Base-by-base conservation (phyloP, 2,797 vertebrate species). In the Novumbra hubbsi region DNA sequence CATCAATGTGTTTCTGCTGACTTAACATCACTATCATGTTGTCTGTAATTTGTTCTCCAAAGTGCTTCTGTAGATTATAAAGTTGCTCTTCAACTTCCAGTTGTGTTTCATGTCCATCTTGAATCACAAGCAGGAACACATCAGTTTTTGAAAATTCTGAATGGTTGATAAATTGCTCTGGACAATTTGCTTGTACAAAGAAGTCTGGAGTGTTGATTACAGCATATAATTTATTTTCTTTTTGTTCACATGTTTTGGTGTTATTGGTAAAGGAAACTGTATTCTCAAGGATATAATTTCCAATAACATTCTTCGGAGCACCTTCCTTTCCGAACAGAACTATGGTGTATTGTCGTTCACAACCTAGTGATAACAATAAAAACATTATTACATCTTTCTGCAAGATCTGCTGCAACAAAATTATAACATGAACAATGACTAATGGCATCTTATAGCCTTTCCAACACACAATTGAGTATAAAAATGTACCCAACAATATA, bases 271-370 rank as follows among this genome's bases (percentile, higher is more conserved):
- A 49, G 5, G 7, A 0, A 17, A 49, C 50, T 48, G 27, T 67
- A 41, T 2, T 4, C 48, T 32, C 12, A 12, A 76, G 28, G 0
- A 79, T 73, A 7, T 28, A 3, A 14, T 76, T 73, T 5, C 32
- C 74, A 48, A 79, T 71, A 49, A 11, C 11, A 32, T 6, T 30
- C 62, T 73, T 79, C 3, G 69, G 17, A 7, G 16, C 17, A 48
- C 28, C 48, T 15, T 69, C 73, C 38, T 50, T 73, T 63, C 78
- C 78, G 27, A 79, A 71, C 19, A 80, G 68, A n/a, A 80, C 64
- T 48, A 73, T 19, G 14, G n/a, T 67, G 49, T 70, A 49, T 16
- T 49, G 9, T 49, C 2, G 11, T 3, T 15, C 45, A 49, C 0
- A 49, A 49, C 55, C 60, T 32, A 50, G 49, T 67, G 15, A n/a